Evolutionary conservation across 2,888 invertebrate genomes (phyloP), one percentile per base, ranked within the genome.

Genomic region (Andrena chrysosceles): DNA sequence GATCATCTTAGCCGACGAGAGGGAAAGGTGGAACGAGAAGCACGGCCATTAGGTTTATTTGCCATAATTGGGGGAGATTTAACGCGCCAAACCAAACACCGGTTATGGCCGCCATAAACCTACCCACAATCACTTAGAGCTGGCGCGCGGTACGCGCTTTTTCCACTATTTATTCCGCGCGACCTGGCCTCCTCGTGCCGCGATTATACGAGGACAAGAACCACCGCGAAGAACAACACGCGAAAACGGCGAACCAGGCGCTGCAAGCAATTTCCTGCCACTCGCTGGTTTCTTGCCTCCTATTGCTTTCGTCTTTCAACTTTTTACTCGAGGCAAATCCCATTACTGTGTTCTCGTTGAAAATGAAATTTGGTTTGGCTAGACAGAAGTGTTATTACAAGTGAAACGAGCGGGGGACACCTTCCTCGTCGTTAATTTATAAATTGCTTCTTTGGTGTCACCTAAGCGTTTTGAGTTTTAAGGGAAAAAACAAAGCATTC

Each of bases 101-200:
- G 90, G 91, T 93, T 93, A 93, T 92, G 87, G 89, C 91, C 81
- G 90, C 87, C 92, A 91, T 93, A 93, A 93, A 93, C 91, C 91
- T 93, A 92, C 92, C 93, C 92, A 90, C 93, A 92, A 93, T 93
- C 93, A 92, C 92, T 93, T 92, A 91, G 90, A 89, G 84, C 80
- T 85, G 86, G 87, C 83, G 87, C 87, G 74, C 74, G 74, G 74
- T 85, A 81, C 86, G 85, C 87, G 86, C 88, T 89, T 88, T 89
- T 90, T 90, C 86, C 87, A 81, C 85, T 89, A 85, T 91, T 90
- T 91, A 89, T 90, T 87, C 85, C 83, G 71, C 85, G 89, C 81
- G 81, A 76, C 66, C 83, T 77, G 64, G 54, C 72, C 56, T 81
- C 71, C 79, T 74, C 73, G 72, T 71, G 56, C 68, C 49, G 60